A percentile compares a stretch with the other conserved stretches of the same genome.
Evolutionary conservation across 1,140 invertebrate species (phyloP).

Genomic region (Drosophila baimaii): DNA sequence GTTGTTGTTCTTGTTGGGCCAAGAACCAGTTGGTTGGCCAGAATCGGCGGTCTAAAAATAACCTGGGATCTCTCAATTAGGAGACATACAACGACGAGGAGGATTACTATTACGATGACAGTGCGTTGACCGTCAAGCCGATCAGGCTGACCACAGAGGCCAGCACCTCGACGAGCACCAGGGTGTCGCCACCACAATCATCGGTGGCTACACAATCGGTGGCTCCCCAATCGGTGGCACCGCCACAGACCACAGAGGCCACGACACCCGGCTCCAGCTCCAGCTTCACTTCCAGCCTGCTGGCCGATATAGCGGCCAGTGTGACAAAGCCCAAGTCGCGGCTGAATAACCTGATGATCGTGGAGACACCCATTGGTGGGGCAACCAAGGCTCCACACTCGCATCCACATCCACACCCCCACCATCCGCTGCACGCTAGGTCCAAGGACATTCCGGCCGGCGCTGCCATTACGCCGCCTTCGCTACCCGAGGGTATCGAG

Average conservation of each 20-base stretch:
- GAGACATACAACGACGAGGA: slow-evolving; percentile 73
- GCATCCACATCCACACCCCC: not conserved
- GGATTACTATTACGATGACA: slow-evolving; percentile 82
- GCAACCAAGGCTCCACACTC: slow-evolving; percentile 32
- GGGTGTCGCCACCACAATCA: not conserved
- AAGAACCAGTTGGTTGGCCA: slow-evolving; percentile 63
- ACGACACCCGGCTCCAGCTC: not conserved
- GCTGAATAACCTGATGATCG: slow-evolving; percentile 64
- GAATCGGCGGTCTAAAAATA: slow-evolving; percentile 60
- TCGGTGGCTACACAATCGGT: slow-evolving; percentile 6
- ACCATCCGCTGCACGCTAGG: slow-evolving; percentile 34
- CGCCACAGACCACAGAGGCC: slow-evolving; percentile 12
- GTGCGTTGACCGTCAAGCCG: slow-evolving; percentile 78
- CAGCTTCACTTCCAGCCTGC: slow-evolving; percentile 56
- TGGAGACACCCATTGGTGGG: slow-evolving; percentile 52
- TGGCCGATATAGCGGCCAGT: slow-evolving; percentile 59
- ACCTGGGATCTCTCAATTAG: slow-evolving; percentile 59
- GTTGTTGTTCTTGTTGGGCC: not conserved
- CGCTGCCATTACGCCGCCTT: slow-evolving; percentile 23
- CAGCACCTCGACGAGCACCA: slow-evolving; percentile 25
- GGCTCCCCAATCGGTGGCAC: not conserved
- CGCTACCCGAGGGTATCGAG: slow-evolving; percentile 47
- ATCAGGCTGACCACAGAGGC: slow-evolving; percentile 61
- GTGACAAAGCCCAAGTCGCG: slow-evolving; percentile 37
- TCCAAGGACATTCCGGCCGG: slow-evolving; percentile 55